Evolutionary conservation across 2,797 vertebrate genomes (phyloP), one percentile per base, ranked within the genome.

Genomic region (Diceros bicornis): DNA sequence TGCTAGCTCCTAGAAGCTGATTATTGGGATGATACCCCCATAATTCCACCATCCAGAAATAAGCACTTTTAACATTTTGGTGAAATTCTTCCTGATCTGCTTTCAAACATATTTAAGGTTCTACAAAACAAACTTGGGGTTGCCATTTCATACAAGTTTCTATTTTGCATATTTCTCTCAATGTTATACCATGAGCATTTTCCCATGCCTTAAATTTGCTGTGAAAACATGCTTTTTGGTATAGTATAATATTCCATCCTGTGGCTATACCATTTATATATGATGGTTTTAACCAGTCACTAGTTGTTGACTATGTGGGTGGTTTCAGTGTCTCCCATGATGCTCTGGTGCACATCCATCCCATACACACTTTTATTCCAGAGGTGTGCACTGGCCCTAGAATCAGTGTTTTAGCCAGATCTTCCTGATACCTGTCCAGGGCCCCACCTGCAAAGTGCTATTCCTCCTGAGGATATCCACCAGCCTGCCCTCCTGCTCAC

Each of bases 251-350:
- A 13, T 6, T 75, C 68, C 47, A 0, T 34, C 21, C 52, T 2
- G 0, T 8, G 32, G 52, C 75, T 23, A 0, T 7, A 4, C 47
- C 13, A 1, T 52, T 52, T 52, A 52, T 52, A 52, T 52, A 52
- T 1, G 2, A 12, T 2, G 29, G 4, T 21, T 71, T 5, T 34
- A 2, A 21, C 13, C 1, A 0, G 3, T 18, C 3, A 5, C 10
- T 7, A 3, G 64, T 13, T 18, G 12, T 2, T 20, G 37, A 3
- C 66, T 8, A 17, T 7, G 64, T 6, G 50, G 29, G 27, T 2
- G 8, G 77, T 23, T 10, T 52, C 64, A 2, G 52, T 0, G 2
- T 17, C 17, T n/a, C 50, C 37, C 4, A 1, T 10, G 37, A 81
- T 9, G n/a, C 52, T 12, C 2, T 16, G 34, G 16, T 7, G 34